Conservation (phyloP, 2,113 vertebrate species). For the Herpetotheres cachinnans region DNA sequence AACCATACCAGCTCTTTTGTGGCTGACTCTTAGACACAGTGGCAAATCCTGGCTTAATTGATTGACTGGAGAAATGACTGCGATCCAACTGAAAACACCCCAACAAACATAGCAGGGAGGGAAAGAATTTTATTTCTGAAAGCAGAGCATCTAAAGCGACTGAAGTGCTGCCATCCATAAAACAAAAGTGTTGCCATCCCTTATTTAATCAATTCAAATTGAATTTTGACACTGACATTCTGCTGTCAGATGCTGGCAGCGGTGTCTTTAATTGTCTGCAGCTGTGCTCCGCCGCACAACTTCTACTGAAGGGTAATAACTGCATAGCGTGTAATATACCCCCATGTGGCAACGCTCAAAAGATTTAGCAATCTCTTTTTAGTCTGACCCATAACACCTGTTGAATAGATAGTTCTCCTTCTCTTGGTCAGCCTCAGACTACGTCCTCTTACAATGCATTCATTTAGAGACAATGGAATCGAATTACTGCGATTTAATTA, state of each 20-base stretch:
- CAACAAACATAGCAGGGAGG: slow-evolving; percentile 31
- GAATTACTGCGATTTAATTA: neutral
- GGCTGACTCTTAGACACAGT: slow-evolving; percentile 36
- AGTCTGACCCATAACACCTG: slow-evolving; percentile 30
- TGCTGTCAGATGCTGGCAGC: slow-evolving; percentile 48
- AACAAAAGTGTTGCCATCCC: slow-evolving; percentile 62
- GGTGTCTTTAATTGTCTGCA: slow-evolving; percentile 42
- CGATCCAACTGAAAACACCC: neutral
- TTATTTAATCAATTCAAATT: slow-evolving; percentile 58
- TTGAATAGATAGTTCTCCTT: neutral
- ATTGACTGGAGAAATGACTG: slow-evolving; percentile 33
- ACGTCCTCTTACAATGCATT: neutral
- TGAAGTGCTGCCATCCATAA: slow-evolving; percentile 65
- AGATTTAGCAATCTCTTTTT: neutral
- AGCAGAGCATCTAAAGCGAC: slow-evolving; percentile 16
- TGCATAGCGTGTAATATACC: neutral
- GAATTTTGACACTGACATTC: slow-evolving; percentile 58
- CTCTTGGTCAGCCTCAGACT: neutral
- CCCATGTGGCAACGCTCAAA: neutral
- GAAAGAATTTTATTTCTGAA: slow-evolving; percentile 49
- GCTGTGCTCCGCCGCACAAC: neutral
- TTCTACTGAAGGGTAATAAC: neutral
- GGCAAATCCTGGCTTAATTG: slow-evolving; percentile 53
- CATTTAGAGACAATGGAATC: neutral
- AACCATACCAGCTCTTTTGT: slow-evolving; percentile 34